phyloP scores from a whole-genome alignment of 2,888 invertebrate genomes.

The Pristionchus entomophagus region DNA sequence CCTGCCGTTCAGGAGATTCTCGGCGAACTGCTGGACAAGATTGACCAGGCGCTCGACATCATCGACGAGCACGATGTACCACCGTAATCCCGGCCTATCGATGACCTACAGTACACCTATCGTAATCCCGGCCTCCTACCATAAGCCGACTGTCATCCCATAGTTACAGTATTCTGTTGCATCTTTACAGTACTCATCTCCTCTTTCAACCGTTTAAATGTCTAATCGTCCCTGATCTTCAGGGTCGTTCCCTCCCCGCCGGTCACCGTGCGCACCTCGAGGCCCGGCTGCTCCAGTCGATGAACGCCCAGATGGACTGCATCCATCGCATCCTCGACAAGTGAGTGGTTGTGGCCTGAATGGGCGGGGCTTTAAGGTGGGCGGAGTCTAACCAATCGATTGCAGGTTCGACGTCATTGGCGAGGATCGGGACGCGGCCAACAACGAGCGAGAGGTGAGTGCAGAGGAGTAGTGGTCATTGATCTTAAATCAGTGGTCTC shows the following conservation, averaged over 20 bases:
- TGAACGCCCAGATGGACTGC: conserved; percentile 65
- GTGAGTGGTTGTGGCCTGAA: conserved; percentile 56
- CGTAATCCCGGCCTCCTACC: too few species aligned
- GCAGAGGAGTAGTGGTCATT: background rate
- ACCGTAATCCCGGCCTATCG: too few species aligned
- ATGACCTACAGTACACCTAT: too few species aligned
- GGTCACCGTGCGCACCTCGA: conserved; percentile 69
- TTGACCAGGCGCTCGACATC: conserved; percentile 70
- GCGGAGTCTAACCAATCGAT: too few species aligned
- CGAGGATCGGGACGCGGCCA: background rate
- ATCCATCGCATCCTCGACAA: conserved; percentile 65
- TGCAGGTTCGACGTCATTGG: conserved; percentile 44
- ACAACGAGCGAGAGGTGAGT: conserved; percentile 40
- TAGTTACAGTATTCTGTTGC: background rate
- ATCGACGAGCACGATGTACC: conserved; percentile 68
- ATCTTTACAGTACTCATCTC: too few species aligned
- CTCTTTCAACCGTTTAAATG: too few species aligned
- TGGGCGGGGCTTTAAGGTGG: too few species aligned
- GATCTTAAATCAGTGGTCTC: background rate
- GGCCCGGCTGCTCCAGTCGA: conserved; percentile 62
- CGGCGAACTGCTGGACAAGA: conserved; percentile 70
- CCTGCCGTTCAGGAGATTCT: conserved; percentile 64
- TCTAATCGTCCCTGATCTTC: background rate
- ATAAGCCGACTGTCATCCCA: too few species aligned
- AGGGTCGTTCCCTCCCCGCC: conserved; percentile 60